Base-by-base conservation (phyloP, 2,113 vertebrate genomes). In the Eidolon helvum region DNA sequence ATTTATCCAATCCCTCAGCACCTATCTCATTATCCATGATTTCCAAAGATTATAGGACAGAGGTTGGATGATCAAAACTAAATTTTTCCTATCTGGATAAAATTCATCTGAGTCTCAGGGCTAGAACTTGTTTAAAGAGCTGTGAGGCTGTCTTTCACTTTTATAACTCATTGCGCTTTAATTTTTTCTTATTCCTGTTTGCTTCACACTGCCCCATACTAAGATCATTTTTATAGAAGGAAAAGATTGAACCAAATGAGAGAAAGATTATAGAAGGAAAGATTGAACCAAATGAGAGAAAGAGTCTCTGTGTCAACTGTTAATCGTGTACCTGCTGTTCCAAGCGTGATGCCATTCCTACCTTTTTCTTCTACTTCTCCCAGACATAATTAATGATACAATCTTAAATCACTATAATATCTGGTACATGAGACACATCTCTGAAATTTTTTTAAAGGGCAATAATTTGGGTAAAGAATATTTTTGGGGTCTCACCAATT, bases 381-480 rank as follows among this genome's bases (percentile, higher is more conserved):
- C 22, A 78, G 53, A 66, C n/a, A 66, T 1, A 48, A 45, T 84
- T 53, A 93, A 87, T 28, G 28, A 12, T 35, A 82, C 92, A 33
- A 87, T 57, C 28, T 78, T 82, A 82, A 28, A 79, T 63, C 28
- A 93, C 7, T 30, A 35, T 65, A 50, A 94, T 78, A 86, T 91
- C 69, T 82, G 43, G 24, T 16, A 33, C 22, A 75, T 19, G 10
- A 35, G 10, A 63, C 15, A 48, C 19, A 69, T 9, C 35, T 71
- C 33, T 24, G 11, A 74, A 83, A 75, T 50, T 79, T 87, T 90
- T 59, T 96, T 91, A 75, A 94, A 94, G 35, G 22, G 24, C 43
- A 87, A 78, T 55, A 90, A 79, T 24, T 85, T 30, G 22, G 19
- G 38, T 55, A 40, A 68, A 90, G 21, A 94, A 53, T 66, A 86